Conservation (phyloP, 2,113 vertebrate genomes). For the Ciconia maguari region DNA sequence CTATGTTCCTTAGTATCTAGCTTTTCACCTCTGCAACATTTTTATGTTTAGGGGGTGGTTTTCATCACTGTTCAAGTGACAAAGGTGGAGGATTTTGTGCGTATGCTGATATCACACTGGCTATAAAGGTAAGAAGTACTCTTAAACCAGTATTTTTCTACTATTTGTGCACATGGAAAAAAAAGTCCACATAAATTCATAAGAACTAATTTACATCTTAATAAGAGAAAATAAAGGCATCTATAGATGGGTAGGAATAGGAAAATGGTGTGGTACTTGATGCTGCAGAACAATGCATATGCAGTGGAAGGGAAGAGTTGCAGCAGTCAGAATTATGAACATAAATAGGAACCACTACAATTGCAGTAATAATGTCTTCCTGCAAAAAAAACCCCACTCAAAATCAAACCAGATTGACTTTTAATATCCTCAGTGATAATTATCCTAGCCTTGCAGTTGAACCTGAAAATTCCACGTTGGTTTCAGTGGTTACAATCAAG, state of each 20-base stretch:
- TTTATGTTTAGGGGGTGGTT: conserved; percentile 87
- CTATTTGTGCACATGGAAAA: neutral
- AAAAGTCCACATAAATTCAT: neutral
- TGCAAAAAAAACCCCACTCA: neutral
- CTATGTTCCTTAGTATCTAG: neutral
- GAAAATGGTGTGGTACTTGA: neutral
- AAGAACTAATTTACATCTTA: neutral
- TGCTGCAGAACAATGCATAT: neutral
- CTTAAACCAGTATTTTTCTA: neutral
- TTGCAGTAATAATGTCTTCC: neutral
- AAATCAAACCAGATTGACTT: neutral
- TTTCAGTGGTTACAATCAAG: neutral
- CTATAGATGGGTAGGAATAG: neutral
- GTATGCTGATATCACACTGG: conserved; percentile 93
- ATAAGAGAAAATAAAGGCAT: neutral
- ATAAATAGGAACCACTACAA: neutral
- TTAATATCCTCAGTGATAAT: neutral
- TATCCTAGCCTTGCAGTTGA: neutral
- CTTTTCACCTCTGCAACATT: neutral
- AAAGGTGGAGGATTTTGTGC: conserved; percentile 95
- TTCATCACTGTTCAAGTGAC: conserved; percentile 95
- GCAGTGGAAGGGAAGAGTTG: neutral
- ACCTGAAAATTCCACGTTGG: neutral
- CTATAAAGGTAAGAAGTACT: conserved; percentile 84
- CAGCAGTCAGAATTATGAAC: neutral